Base-by-base conservation (phyloP, 2,113 vertebrate species). In the Prochilodus magdalenae region DNA sequence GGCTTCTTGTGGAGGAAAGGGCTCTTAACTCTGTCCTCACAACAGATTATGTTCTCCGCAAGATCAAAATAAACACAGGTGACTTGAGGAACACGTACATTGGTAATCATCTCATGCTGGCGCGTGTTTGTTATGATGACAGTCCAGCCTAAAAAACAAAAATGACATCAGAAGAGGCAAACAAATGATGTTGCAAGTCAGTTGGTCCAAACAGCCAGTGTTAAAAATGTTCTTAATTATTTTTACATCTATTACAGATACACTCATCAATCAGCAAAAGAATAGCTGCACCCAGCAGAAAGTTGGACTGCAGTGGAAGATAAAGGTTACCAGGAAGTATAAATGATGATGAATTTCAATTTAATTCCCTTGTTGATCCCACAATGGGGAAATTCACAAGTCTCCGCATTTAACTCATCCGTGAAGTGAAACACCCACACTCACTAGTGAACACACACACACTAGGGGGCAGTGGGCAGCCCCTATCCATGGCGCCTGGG, bases 31-130 rank as follows among this genome's bases (percentile, higher is more conserved):
- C 13, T 75, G 71, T 75, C 66, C 71, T 79, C 27, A 62, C 47
- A 63, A 84, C 26, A 75, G 73, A 71, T 55, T 36, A 30, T 73
- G 22, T 30, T 74, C 59, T 26, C 47, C 53, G 22, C 59, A n/a
- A 62, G 30, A 67, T 59, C 26, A 85, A 81, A 84, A 81, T 77
- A 77, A 81, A 77, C 40, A 47, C 59, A 73, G 26, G 73, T 80
- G 57, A 63, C 59, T 22, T 47, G 7, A 51, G 44, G 27, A 72
- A 27, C 20, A 74, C 74, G 44, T 67, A 47, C 63, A 36, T 24
- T 26, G 65, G 40, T 40, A 55, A 75, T 63, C 36, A 59, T 55
- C 53, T 55, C 62, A 66, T 85, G 79, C 57, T 67, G 53, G 44
- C 29, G 20, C 16, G 18, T 53, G 59, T 47, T 27, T 77, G 69